phyloP scores from a whole-genome alignment of 1,140 invertebrate species.

The Cydia splendana region DNA sequence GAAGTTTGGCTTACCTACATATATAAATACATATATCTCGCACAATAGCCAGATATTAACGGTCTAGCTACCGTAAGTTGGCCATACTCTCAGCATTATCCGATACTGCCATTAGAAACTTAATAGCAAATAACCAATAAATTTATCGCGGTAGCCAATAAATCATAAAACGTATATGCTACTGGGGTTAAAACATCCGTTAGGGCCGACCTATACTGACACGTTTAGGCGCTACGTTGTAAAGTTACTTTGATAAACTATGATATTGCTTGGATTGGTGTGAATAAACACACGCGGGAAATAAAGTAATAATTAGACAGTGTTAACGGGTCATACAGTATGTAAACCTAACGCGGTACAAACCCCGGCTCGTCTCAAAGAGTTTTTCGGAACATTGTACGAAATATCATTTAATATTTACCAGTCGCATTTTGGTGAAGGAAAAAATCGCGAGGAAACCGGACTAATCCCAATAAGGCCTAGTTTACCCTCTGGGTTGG shows the following conservation, averaged over 20 bases:
- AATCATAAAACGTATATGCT: not conserved
- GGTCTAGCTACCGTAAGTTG: not conserved
- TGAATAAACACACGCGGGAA: not conserved
- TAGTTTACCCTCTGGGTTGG: too few relatives aligned
- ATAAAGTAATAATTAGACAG: not conserved
- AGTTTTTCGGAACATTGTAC: too few relatives aligned
- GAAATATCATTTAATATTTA: too few relatives aligned
- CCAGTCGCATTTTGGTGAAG: too few relatives aligned
- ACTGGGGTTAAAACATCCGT: constrained; percentile 4
- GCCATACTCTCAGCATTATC: not conserved
- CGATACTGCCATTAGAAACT: not conserved
- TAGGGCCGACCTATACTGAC: not conserved
- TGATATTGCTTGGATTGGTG: not conserved
- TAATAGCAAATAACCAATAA: not conserved
- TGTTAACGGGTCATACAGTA: not conserved
- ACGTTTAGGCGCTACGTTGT: not conserved
- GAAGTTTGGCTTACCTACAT: too few relatives aligned
- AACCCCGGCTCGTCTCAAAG: too few relatives aligned
- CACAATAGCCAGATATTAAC: too few relatives aligned
- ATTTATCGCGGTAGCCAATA: not conserved
- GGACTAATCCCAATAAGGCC: too few relatives aligned
- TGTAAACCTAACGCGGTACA: too few relatives aligned
- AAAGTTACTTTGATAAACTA: not conserved
- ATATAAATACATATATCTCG: too few relatives aligned
- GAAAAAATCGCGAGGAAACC: too few relatives aligned